Conservation (phyloP, 1,140 invertebrate species). For the Drosophila ficusphila region DNA sequence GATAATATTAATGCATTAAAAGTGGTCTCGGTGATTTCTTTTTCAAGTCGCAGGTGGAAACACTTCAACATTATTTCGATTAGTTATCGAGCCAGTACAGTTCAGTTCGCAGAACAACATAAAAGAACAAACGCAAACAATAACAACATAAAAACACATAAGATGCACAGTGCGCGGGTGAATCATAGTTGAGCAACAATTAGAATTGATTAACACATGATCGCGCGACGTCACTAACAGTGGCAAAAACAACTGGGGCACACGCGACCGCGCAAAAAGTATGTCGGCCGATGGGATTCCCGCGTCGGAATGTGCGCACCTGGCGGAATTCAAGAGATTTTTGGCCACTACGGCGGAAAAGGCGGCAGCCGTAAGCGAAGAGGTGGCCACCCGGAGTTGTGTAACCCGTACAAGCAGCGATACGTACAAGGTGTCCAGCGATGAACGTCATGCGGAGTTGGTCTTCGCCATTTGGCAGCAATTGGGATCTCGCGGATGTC, state of each 20-base stretch:
- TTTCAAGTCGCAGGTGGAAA: no score
- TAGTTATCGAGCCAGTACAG: slow-evolving; percentile 16
- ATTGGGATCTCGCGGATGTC: slow-evolving; percentile 44
- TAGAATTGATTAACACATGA: slow-evolving; percentile 46
- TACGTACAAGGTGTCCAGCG: slow-evolving; percentile 65
- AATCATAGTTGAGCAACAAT: slow-evolving; percentile 63
- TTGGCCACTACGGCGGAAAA: slow-evolving; percentile 24
- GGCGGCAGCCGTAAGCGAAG: slow-evolving; percentile 40
- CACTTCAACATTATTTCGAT: no score
- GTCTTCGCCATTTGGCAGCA: slow-evolving; percentile 66
- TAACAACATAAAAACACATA: slow-evolving; percentile 55
- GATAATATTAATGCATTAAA: no score
- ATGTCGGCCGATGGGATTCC: slow-evolving; percentile 49
- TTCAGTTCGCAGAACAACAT: slow-evolving; percentile 45
- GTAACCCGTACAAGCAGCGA: slow-evolving; percentile 71
- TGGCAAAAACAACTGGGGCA: slow-evolving; percentile 27
- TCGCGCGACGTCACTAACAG: slow-evolving; percentile 3
- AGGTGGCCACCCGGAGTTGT: slow-evolving; percentile 39
- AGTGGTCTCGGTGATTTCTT: no score
- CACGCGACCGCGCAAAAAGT: slow-evolving; percentile 7
- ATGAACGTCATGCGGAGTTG: slow-evolving; percentile 65
- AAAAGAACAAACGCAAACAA: slow-evolving; percentile 66
- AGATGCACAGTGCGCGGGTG: slow-evolving; percentile 47
- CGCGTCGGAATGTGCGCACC: slow-evolving; percentile 54
- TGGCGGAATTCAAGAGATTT: slow-evolving; percentile 65